These are phyloP conservation scores for Paraplagusia blochii DNA, from an alignment of 2,113 vertebrate genomes.

Conservation along the genomic window DNA sequence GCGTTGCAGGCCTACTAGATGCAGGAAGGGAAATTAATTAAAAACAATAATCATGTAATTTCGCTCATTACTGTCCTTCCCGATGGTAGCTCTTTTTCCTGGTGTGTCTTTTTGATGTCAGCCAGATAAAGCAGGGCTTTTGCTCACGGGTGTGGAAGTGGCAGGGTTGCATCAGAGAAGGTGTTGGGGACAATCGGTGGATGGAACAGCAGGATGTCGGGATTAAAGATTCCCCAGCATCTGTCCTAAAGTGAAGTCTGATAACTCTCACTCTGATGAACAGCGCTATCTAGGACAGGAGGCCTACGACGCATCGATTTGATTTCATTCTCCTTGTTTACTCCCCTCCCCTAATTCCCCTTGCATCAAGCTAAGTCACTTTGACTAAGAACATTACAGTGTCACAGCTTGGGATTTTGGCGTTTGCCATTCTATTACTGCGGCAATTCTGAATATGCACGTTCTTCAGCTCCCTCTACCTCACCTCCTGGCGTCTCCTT, in stretches of 20 bases:
- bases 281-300: constrained; percentile 55
- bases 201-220: constrained; percentile 46
- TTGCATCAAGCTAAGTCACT: constrained; percentile 62
- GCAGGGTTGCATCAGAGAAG: constrained; percentile 47
- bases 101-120: constrained; percentile 47
- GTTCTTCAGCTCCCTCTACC: constrained; percentile 48
- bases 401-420: constrained; percentile 72
- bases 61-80: constrained; percentile 50
- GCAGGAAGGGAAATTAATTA: constrained; percentile 64
- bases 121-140: constrained; percentile 40
- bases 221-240: constrained; percentile 49
- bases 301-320: constrained; percentile 35
- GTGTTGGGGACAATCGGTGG: constrained; percentile 36
- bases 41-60: constrained; percentile 66
- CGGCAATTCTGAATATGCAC: constrained; percentile 48
- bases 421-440: constrained; percentile 72
- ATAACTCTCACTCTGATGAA: constrained; percentile 50
- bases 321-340: constrained; percentile 19
- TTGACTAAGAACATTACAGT: constrained; percentile 72
- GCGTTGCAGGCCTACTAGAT: constrained; percentile 40
- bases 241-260: constrained; percentile 45
- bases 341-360: constrained; percentile 43
- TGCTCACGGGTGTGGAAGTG: constrained; percentile 20
- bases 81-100: constrained; percentile 47
- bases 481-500: constrained; percentile 53